Percentiles rank a stretch among this genome's conserved stretches.
Evolutionary conservation across 2,797 vertebrate genomes (phyloP).

Genomic region (Cynodonichthys magdalenae): DNA sequence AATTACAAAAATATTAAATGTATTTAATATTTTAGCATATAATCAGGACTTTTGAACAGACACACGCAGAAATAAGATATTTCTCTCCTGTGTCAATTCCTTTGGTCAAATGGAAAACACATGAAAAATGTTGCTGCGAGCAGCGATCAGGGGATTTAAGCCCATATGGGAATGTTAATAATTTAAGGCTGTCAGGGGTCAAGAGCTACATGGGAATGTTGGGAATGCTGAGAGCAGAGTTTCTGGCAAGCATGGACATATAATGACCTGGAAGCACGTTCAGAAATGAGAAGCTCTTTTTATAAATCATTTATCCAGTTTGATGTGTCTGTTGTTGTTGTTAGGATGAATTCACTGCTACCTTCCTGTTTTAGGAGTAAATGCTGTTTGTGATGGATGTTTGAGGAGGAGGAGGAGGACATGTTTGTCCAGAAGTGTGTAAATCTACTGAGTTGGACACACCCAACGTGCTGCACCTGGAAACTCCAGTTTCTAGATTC

Average conservation of each 20-base stretch:
- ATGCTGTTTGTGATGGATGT: conserved; percentile 31
- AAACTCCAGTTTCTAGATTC: conserved; percentile 1
- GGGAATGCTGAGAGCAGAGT: conserved; percentile 68
- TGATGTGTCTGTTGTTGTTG: conserved; percentile 21
- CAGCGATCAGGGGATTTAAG: conserved; percentile 67
- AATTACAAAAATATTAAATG: conserved; percentile 20
- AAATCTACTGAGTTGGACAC: conserved; percentile 50
- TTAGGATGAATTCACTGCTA: conserved; percentile 32
- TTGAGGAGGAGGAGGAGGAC: conserved; percentile 20
- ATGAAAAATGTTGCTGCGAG: conserved; percentile 69
- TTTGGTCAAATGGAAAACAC: conserved; percentile 67
- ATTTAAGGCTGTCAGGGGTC: conserved; percentile 78
- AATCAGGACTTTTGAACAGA: conserved; percentile 21
- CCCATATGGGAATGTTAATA: conserved; percentile 78
- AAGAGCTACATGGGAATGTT: conserved; percentile 72
- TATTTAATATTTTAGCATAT: conserved; percentile 14
- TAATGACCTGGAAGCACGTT: conserved; percentile 48
- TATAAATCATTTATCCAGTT: conserved; percentile 20
- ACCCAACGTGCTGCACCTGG: conserved; percentile 20
- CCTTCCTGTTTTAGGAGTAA: conserved; percentile 23
- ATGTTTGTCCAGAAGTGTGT: conserved; percentile 45
- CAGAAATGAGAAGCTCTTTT: conserved; percentile 19
- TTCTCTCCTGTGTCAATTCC: conserved; percentile 50
- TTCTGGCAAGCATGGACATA: conserved; percentile 54
- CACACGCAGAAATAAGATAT: conserved; percentile 50